phyloP scores from a whole-genome alignment of 2,888 invertebrate genomes.

The Malacosoma neustria region DNA sequence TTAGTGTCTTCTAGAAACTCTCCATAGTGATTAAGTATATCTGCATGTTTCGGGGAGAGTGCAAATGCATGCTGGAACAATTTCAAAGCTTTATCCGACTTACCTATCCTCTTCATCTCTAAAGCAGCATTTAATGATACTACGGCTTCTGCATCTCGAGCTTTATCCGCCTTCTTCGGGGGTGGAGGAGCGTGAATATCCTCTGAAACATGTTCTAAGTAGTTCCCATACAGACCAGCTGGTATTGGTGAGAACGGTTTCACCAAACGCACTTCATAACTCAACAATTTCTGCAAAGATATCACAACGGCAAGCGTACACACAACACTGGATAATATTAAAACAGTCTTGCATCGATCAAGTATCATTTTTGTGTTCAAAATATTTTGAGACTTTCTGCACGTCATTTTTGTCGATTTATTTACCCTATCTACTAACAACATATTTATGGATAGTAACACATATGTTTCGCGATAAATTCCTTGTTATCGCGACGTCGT shows the following conservation, averaged over 20 bases:
- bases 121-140: conserved; percentile 88
- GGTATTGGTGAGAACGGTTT: conserved; percentile 63
- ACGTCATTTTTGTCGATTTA: conserved; percentile 48
- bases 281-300: conserved; percentile 52
- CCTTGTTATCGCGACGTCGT: conserved; percentile 15
- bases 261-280: conserved; percentile 44
- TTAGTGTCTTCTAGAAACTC: conserved; percentile 92
- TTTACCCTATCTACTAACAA: conserved; percentile 53
- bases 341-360: conserved; percentile 57
- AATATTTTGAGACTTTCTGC: conserved; percentile 27
- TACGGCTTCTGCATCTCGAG: conserved; percentile 81
- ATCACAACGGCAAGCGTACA: conserved; percentile 57
- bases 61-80: conserved; percentile 93
- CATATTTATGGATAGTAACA: conserved; percentile 34
- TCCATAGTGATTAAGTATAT: conserved; percentile 93
- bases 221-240: conserved; percentile 52
- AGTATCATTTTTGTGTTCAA: conserved; percentile 51
- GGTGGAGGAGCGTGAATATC: conserved; percentile 25
- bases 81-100: conserved; percentile 88
- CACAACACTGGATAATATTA: conserved; percentile 57
- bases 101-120: conserved; percentile 88
- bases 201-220: conserved; percentile 44
- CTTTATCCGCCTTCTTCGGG: conserved; percentile 30
- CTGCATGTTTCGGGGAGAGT: conserved; percentile 93
- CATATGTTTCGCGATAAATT: conserved; percentile 34